phyloP scores from a whole-genome alignment of 2,113 vertebrate species.

The Callionymus lyra region DNA sequence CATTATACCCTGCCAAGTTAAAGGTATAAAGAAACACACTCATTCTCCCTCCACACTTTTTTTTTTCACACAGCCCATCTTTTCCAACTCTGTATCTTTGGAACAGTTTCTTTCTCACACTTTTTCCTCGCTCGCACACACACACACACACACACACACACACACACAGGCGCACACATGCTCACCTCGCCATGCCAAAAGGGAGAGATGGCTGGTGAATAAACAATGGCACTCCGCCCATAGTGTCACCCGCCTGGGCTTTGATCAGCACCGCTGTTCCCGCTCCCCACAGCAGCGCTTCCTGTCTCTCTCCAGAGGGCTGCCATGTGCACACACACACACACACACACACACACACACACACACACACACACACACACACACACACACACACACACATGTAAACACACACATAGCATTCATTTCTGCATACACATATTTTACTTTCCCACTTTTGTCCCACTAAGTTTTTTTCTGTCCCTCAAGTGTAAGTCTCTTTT shows the following conservation, averaged over 20 bases:
- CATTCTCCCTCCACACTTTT: constrained; percentile 21
- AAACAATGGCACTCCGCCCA: constrained; percentile 67
- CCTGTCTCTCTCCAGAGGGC: constrained; percentile 47
- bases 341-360: not conserved
- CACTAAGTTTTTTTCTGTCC: constrained; percentile 28
- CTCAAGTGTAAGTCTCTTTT: constrained; percentile 10
- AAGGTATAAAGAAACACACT: constrained; percentile 43
- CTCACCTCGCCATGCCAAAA: constrained; percentile 60
- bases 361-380: constrained; percentile 14
- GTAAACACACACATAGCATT: constrained; percentile 19
- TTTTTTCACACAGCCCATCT: constrained; percentile 15
- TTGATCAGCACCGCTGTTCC: constrained; percentile 64
- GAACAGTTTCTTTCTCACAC: constrained; percentile 30
- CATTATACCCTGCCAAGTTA: constrained; percentile 57
- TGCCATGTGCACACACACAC: constrained; percentile 9
- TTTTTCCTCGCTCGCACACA: constrained; percentile 11
- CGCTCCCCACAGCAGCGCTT: constrained; percentile 54
- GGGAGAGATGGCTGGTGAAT: constrained; percentile 66
- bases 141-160: constrained; percentile 21
- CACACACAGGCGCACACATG: constrained; percentile 46
- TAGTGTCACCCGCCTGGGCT: constrained; percentile 63
- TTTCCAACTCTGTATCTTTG: constrained; percentile 53
- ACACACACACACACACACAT: not conserved
- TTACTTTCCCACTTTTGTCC: constrained; percentile 14
- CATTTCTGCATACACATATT: constrained; percentile 16